Evolutionary conservation across 2,888 invertebrate genomes (phyloP).

Genomic region (Caenorhabditis macrosperma): DNA sequence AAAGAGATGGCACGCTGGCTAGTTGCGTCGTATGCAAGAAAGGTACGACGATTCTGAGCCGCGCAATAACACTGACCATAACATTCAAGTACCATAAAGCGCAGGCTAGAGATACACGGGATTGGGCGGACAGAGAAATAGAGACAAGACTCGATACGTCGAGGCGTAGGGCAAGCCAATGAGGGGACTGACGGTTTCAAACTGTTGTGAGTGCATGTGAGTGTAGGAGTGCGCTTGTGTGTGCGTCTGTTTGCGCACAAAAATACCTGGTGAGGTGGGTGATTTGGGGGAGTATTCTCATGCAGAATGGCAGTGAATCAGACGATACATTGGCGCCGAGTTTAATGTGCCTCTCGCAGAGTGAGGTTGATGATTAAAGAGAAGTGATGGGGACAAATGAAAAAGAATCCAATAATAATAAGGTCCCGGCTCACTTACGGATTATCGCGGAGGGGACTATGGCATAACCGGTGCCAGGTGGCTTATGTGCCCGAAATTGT

Average conservation of each 20-base stretch:
- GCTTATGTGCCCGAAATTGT: not conserved
- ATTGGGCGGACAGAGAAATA: slow-evolving; percentile 15
- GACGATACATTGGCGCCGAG: not conserved
- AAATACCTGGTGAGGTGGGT: slow-evolving; percentile 23
- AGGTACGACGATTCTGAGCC: slow-evolving; percentile 44
- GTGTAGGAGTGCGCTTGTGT: slow-evolving; percentile 14
- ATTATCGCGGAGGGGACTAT: slow-evolving; percentile 21
- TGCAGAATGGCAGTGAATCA: not conserved
- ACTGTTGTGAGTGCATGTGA: slow-evolving; percentile 53
- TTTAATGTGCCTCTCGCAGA: too few species aligned
- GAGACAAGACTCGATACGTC: slow-evolving; percentile 5
- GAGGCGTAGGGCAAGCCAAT: not conserved
- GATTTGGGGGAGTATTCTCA: slow-evolving; percentile 36
- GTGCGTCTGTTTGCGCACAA: slow-evolving; percentile 45
- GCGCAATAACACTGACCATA: slow-evolving; percentile 54
- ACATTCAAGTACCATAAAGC: slow-evolving; percentile 63
- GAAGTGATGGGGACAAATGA: too few species aligned
- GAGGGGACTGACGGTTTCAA: slow-evolving; percentile 33
- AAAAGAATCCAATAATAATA: too few species aligned
- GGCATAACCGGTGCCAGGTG: slow-evolving; percentile 1
- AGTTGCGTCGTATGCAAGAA: slow-evolving; percentile 41
- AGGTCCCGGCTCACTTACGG: too few species aligned
- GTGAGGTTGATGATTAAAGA: too few species aligned
- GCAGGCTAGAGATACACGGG: slow-evolving; percentile 21
- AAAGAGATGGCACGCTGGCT: slow-evolving; percentile 8